Evolutionary conservation across 2,888 invertebrate genomes (phyloP).

Genomic region (Caenorhabditis sp.): DNA sequence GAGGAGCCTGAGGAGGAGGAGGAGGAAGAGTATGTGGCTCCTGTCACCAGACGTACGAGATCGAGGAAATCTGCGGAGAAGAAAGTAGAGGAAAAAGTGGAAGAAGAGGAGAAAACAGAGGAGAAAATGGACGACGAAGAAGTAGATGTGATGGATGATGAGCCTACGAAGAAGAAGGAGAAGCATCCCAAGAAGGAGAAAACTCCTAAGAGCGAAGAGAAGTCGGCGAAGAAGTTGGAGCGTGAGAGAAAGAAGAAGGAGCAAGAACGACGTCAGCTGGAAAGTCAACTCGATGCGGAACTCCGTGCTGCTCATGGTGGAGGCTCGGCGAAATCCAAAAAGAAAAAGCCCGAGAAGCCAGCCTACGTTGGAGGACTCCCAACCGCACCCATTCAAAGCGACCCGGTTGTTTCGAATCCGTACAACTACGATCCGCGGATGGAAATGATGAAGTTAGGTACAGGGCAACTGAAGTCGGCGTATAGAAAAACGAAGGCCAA

Average conservation of each 20-base stretch:
- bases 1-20: constrained; percentile 28
- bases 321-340: constrained; percentile 57
- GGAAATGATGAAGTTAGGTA: constrained; percentile 72
- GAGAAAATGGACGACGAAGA: neutral
- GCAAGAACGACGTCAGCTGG: constrained; percentile 10
- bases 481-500: constrained; percentile 72
- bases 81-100: neutral
- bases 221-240: constrained; percentile 1
- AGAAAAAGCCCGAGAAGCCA: constrained; percentile 70
- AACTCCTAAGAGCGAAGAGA: constrained; percentile 3
- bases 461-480: constrained; percentile 73
- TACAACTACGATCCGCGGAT: constrained; percentile 75
- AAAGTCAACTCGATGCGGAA: constrained; percentile 55
- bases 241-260: constrained; percentile 30
- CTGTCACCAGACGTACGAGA: constrained; percentile 49
- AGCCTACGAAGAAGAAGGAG: constrained; percentile 32
- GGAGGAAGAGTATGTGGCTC: constrained; percentile 49
- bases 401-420: constrained; percentile 68
- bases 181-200: constrained; percentile 25
- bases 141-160: neutral
- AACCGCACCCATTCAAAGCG: constrained; percentile 60
- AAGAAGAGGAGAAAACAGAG: neutral
- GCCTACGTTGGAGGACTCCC: constrained; percentile 69
- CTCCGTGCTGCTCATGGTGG: constrained; percentile 58
- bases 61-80: constrained; percentile 17